Base-by-base conservation (phyloP, 1,140 invertebrate species). In the Adoxophyes honmai region DNA sequence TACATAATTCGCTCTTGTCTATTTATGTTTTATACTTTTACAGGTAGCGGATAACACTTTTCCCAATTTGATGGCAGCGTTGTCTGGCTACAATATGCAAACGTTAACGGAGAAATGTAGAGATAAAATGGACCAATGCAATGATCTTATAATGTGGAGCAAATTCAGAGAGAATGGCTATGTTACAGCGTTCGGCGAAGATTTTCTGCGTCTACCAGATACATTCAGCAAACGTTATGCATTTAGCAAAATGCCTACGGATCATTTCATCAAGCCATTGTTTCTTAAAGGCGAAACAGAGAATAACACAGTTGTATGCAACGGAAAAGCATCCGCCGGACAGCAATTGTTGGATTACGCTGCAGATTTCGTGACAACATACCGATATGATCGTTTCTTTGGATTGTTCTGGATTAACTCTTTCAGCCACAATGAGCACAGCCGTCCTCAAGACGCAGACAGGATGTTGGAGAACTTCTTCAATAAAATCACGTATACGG, bases 41-140 rank as follows among this genome's bases (percentile, higher is more conserved):
- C 60, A 91, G 91, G 80, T 91, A 60, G 95, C 92, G 1, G 95
- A 95, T 66, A 96, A 96, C 64, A 96, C 95, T 0, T 96, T 94
- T 74, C 94, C 95, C 0, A 97, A 97, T 79, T 72, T 97, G 14
- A 94, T 96, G 90, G 93, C 95, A 0, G 81, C 94, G 2, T 80
- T 96, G 15, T 94, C 93, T 1, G 95, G 95, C 1, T 89, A 91
- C 38, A 92, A 75, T 34, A 79, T 76, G 70, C 85, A 48, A 64
- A 68, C 9, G 83, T 87, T 60, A 81, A 90, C 10, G 78, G 89
- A 57, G 58, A 75, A 10, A 75, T 85, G 64, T 94, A 92, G 68
- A 79, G 84, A 54, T 90, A 92, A 1, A 84, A 83, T 91, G 34
- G 83, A 92, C 9, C 83, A 89, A 34, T 86, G 83, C 58, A 80